Base-by-base conservation (phyloP, 1,140 invertebrate genomes). In the Trigoniulus corallinus region DNA sequence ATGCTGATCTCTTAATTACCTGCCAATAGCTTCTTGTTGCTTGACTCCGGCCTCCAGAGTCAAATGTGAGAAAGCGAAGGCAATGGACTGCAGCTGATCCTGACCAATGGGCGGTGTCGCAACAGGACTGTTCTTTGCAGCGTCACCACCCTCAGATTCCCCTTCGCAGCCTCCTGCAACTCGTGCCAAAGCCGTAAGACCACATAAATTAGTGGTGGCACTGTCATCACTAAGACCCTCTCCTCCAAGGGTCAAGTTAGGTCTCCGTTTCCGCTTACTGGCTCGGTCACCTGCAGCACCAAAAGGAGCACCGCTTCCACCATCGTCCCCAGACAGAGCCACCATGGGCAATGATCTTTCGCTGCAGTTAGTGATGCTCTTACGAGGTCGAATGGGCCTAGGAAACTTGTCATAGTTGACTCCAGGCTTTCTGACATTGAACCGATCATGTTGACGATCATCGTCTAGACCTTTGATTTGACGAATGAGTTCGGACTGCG, bases 341-440 rank as follows among this genome's bases (percentile, higher is more conserved):
- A 7, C 29, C 29, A 34, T 7, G 7, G 29, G 29, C 7, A 34
- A 7, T 34, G 29, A 7, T 34, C 29, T 7, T 7, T 34, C 29
- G 15, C 7, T 34, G 29, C 29, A 34, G 15, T 34, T 20, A 24
- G 4, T 10, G 18, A 44, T 24, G 42, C 42, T 44, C 47, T 53
- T 43, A 21, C 46, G 13, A 23, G 40, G 29, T 46, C 51, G 2
- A 40, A 49, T 50, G 18, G 26, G 23, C 50, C 23, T 41, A 47
- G 50, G n/a, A 54, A 58, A 18, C 56, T 64, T 61, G 43, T 63
- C 61, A 53, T 62, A 61, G 44, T 61, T 64, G 20, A 60, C 54
- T 21, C 48, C 54, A 20, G 58, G 59, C 50, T 60, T 61, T 49
- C 57, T 57, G 56, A 55, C 57, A 50, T 59, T 60, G 48, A 63